Evolutionary conservation across 2,888 invertebrate species (phyloP).

Genomic region (Mechanitis mazaeus): DNA sequence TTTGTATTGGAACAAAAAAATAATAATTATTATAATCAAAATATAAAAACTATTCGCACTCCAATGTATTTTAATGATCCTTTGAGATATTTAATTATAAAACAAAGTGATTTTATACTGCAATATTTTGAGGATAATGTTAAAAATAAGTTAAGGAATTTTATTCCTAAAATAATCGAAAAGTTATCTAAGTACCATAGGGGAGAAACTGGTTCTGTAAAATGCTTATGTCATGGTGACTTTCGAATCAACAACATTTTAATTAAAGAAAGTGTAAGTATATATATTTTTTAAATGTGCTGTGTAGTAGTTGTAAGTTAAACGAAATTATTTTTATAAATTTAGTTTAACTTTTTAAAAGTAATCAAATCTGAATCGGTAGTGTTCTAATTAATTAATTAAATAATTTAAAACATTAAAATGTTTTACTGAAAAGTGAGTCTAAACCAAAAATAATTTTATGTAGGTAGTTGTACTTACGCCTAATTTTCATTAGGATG

Average conservation of each 20-base stretch:
- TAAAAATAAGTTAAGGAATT: slow-evolving; percentile 28
- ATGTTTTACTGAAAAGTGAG: too few relatives aligned
- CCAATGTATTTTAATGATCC: slow-evolving; percentile 29
- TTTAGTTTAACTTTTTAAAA: too few relatives aligned
- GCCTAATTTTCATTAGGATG: too few relatives aligned
- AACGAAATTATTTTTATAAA: neutral
- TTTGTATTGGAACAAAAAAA: slow-evolving; percentile 29
- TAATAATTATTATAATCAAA: slow-evolving; percentile 21
- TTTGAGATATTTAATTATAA: slow-evolving; percentile 32
- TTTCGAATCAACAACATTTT: slow-evolving; percentile 39
- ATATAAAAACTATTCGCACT: slow-evolving; percentile 31
- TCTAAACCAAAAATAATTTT: too few relatives aligned
- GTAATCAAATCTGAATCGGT: neutral
- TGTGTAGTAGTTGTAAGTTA: too few relatives aligned
- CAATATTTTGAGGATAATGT: slow-evolving; percentile 32
- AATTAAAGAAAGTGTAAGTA: slow-evolving; percentile 36
- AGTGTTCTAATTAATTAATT: too few relatives aligned
- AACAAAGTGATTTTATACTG: slow-evolving; percentile 30
- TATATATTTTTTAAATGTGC: neutral
- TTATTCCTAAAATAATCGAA: slow-evolving; percentile 25
- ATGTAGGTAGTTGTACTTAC: too few relatives aligned
- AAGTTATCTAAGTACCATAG: slow-evolving; percentile 32
- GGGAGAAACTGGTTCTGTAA: slow-evolving; percentile 19
- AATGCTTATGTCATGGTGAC: slow-evolving; percentile 40
- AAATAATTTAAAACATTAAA: too few relatives aligned